Evolutionary conservation across 2,797 vertebrate genomes (phyloP).

Genomic region (Aplochiton taeniatus): DNA sequence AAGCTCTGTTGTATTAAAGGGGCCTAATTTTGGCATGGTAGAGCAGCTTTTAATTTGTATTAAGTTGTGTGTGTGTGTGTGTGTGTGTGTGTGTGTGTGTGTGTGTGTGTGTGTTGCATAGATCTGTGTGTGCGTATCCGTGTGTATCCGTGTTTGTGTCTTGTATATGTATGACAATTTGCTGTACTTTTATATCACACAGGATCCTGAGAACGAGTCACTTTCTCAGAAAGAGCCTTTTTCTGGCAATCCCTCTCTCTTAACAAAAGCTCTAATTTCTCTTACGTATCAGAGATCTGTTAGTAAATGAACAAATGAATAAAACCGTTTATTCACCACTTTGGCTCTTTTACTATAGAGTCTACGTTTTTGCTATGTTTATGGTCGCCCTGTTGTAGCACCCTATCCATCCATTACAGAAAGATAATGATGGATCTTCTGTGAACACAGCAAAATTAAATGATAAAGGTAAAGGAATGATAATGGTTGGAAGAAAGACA

Average conservation of each 20-base stretch:
- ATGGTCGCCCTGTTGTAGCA: conserved; percentile 25
- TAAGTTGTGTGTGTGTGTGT: not conserved
- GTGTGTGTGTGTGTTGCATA: not conserved
- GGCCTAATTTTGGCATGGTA: conserved; percentile 9
- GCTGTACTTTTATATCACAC: not conserved
- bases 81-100: not conserved
- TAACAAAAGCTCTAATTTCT: not conserved
- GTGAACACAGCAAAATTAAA: conserved; percentile 50
- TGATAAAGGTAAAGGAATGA: conserved; percentile 38
- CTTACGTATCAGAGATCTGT: too few species aligned
- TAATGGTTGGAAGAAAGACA: conserved; percentile 30
- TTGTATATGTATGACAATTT: not conserved
- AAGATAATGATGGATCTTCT: conserved; percentile 53
- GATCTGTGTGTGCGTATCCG: not conserved
- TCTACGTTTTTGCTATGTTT: conserved; percentile 22
- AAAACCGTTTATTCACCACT: conserved; percentile 3
- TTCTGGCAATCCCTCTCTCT: not conserved
- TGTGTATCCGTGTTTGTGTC: not conserved
- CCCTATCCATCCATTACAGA: conserved; percentile 20
- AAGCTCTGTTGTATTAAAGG: not conserved
- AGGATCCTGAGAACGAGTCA: not conserved
- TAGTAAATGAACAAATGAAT: too few species aligned
- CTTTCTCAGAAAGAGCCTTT: not conserved
- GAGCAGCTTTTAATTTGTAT: not conserved
- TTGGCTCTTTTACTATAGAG: not conserved